Evolutionary conservation across 2,797 vertebrate species (phyloP), one percentile per base, ranked within the genome.

Genomic region (Semotilus atromaculatus): DNA sequence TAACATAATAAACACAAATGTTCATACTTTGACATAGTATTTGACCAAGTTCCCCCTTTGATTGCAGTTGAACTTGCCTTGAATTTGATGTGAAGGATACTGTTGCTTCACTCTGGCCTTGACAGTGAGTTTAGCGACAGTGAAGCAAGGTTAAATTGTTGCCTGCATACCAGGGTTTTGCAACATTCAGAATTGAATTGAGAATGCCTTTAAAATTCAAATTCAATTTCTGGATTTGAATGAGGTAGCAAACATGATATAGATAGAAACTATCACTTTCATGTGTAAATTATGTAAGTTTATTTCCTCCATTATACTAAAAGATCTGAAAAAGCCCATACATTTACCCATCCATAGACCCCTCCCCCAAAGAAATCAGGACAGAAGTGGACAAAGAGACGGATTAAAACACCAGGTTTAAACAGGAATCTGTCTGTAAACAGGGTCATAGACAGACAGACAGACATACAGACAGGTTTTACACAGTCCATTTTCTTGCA

Each of bases 81-180:
- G 78, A 62, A 84, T 86, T 78, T 77, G 83, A 83, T 80, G 7
- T 66, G 74, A 85, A 66, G 60, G n/a, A 82, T 70, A 45, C 81
- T 77, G 83, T 77, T 87, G 88, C 31, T 67, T 51, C 16, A 31
- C 45, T n/a, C 71, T 83, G 84, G 26, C 88, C 86, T 60, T 89
- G 85, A 85, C 10, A 21, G 36, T 55, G 23, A 45, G 53, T 72
- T 66, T 68, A 45, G 23, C 16, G 55, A 81, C 74, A 53, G 66
- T 38, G 45, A 83, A 62, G 43, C 68, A 86, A 88, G 82, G 85
- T 80, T 66, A 66, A 80, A 80, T 86, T 45, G 26, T 58, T 55
- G 45, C 55, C 53, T 82, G 79, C 60, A 84, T 83, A 43, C 68
- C 75, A 77, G 75, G 9, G 36, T 10, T 62, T 18, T 77, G 55